phyloP scores from a whole-genome alignment of 1,140 invertebrate genomes.

The Drosophila micromelanica region DNA sequence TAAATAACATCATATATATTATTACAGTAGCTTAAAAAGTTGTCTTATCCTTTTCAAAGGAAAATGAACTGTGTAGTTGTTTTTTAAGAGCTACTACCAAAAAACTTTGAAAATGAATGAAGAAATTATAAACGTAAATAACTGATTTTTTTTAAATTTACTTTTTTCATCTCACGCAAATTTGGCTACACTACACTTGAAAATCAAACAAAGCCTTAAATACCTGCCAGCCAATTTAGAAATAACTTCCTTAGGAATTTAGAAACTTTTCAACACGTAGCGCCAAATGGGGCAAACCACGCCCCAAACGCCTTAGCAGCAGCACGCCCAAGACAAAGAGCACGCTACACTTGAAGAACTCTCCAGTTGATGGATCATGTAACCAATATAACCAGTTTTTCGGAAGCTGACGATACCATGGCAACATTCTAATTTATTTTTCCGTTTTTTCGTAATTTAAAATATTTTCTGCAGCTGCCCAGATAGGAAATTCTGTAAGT shows the following conservation, averaged over 20 bases:
- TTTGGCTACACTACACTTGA: not conserved
- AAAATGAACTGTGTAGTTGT: no score
- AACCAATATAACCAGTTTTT: constrained; percentile 3
- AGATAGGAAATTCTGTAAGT: not conserved
- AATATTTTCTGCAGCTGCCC: not conserved
- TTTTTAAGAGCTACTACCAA: no score
- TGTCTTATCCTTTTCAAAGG: no score
- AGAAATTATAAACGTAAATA: no score
- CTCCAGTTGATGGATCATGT: not conserved
- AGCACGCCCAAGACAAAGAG: constrained; percentile 7
- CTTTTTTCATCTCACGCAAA: not conserved
- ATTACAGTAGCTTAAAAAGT: no score
- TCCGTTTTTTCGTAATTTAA: not conserved
- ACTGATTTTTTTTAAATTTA: not conserved
- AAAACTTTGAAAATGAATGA: no score
- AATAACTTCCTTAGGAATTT: not conserved
- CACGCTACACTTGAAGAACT: constrained; percentile 15
- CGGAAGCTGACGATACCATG: constrained; percentile 6
- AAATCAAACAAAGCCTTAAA: not conserved
- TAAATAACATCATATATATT: no score
- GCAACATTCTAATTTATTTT: constrained; percentile 4
- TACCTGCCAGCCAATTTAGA: not conserved
- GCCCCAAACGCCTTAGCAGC: constrained; percentile 10
- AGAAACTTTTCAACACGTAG: constrained; percentile 4
- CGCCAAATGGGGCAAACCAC: not conserved